phyloP scores from a whole-genome alignment of 2,797 vertebrate species.

The Labeo calbasu region DNA sequence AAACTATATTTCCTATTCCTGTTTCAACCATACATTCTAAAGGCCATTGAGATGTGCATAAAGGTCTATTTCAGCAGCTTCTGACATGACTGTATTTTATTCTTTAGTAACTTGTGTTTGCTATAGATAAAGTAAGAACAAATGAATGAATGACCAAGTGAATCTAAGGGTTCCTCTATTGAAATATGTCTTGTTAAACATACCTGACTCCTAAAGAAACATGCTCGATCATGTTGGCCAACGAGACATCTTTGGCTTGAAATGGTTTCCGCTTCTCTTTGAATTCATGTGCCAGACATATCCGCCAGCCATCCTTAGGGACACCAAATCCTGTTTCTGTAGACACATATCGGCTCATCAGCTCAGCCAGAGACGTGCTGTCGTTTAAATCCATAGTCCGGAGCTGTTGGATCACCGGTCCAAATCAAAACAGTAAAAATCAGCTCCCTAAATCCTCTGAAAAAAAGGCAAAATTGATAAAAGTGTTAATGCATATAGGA shows the following conservation, averaged over 20 bases:
- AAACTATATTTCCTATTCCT: not conserved
- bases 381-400: conserved; percentile 69
- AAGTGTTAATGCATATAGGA: not conserved
- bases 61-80: not conserved
- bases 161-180: not conserved
- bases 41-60: not conserved
- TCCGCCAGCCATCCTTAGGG: conserved; percentile 88
- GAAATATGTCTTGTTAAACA: conserved; percentile 12
- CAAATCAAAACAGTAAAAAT: not conserved
- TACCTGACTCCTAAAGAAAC: conserved; percentile 88
- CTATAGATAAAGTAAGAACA: not conserved
- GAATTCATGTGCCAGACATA: conserved; percentile 93
- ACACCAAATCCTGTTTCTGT: conserved; percentile 80
- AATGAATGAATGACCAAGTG: not conserved
- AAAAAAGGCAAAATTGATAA: not conserved
- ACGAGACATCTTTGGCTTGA: conserved; percentile 84
- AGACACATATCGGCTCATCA: conserved; percentile 87
- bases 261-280: conserved; percentile 91
- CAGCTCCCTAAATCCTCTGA: not conserved
- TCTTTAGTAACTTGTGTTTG: not conserved
- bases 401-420: conserved; percentile 50
- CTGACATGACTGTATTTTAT: not conserved
- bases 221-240: conserved; percentile 82
- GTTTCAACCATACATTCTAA: not conserved
- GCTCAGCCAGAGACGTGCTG: conserved; percentile 72